These are phyloP conservation scores for Lymantria dispar DNA, from an alignment of 2,888 invertebrate genomes.

Conservation along the genomic window DNA sequence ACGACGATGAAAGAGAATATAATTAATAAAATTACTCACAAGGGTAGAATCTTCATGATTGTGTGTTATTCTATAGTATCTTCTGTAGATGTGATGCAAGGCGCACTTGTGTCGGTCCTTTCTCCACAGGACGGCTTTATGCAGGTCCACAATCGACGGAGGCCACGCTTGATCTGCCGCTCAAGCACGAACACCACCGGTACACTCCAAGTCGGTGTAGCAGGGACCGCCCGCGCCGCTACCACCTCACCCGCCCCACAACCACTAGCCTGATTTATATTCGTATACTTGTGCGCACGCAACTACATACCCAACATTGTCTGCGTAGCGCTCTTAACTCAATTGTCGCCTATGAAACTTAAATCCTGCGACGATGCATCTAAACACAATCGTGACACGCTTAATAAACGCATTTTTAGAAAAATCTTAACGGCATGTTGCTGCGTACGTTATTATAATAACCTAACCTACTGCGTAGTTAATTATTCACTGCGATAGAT, in stretches of 20 bases:
- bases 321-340: slow-evolving; percentile 36
- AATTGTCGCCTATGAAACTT: neutral
- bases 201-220: slow-evolving; percentile 45
- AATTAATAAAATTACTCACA: slow-evolving; percentile 52
- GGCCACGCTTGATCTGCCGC: slow-evolving; percentile 71
- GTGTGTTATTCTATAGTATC: slow-evolving; percentile 26
- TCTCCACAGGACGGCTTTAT: slow-evolving; percentile 58
- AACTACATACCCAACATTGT: slow-evolving; percentile 50
- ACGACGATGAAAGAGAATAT: slow-evolving; percentile 9
- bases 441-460: too few relatives aligned
- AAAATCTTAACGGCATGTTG: too few relatives aligned
- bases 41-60: slow-evolving; percentile 69
- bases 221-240: slow-evolving; percentile 35
- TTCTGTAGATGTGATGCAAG: slow-evolving; percentile 40
- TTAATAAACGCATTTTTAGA: slow-evolving; percentile 14
- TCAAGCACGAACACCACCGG: slow-evolving; percentile 47
- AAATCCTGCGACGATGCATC: slow-evolving; percentile 20
- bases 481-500: too few relatives aligned
- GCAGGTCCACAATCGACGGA: slow-evolving; percentile 70
- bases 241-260: slow-evolving; percentile 37
- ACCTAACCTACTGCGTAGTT: too few relatives aligned
- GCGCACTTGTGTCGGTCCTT: slow-evolving; percentile 56
- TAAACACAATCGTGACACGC: slow-evolving; percentile 20
- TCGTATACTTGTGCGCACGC: slow-evolving; percentile 43
- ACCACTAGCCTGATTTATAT: slow-evolving; percentile 58